Conservation (phyloP, 2,888 invertebrate genomes). For the Calephelis perditalis region DNA sequence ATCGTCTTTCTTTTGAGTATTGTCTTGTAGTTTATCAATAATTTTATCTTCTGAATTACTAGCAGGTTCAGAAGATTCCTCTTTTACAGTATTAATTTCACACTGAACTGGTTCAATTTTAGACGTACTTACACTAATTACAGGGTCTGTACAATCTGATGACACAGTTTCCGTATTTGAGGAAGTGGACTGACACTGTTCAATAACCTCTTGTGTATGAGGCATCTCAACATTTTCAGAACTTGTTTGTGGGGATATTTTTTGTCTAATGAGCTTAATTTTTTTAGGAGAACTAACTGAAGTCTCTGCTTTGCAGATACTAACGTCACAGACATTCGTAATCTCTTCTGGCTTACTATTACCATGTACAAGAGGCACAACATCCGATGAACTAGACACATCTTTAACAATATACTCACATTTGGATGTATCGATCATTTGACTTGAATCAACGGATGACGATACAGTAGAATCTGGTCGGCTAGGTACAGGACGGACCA, state of each 20-base stretch:
- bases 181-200: constrained; percentile 63
- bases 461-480: constrained; percentile 70
- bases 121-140: constrained; percentile 36
- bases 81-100: background rate
- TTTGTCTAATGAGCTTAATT: constrained; percentile 71
- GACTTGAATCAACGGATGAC: constrained; percentile 62
- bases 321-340: constrained; percentile 68
- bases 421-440: constrained; percentile 42
- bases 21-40: constrained; percentile 17
- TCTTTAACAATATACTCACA: constrained; percentile 58
- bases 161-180: constrained; percentile 36
- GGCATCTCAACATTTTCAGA: constrained; percentile 36
- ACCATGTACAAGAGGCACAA: constrained; percentile 55
- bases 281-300: constrained; percentile 63
- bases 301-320: constrained; percentile 73
- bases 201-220: constrained; percentile 36
- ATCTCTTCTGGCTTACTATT: constrained; percentile 63
- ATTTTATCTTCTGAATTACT: constrained; percentile 14
- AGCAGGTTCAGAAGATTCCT: constrained; percentile 16
- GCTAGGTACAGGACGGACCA: constrained; percentile 59
- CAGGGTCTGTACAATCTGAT: constrained; percentile 34
- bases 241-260: constrained; percentile 44
- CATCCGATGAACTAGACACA: constrained; percentile 72
- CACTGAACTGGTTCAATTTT: constrained; percentile 27
- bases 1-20: constrained; percentile 17